These are phyloP conservation scores for Chrysocyon brachyurus DNA, from an alignment of 2,797 vertebrate species.

Conservation along the genomic window DNA sequence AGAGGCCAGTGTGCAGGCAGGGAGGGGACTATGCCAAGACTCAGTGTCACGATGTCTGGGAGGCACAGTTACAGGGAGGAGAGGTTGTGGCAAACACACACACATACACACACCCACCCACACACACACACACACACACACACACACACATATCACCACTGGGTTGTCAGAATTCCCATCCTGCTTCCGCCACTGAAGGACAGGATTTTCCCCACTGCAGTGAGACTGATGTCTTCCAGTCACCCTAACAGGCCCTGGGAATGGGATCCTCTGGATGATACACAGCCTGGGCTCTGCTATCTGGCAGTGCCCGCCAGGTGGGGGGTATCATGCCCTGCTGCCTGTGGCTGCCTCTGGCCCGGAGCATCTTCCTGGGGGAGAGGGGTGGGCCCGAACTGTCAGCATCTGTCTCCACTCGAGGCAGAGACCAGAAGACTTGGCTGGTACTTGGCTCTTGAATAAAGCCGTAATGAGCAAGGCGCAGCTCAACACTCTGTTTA, in stretches of 20 bases:
- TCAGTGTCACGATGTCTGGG: not conserved
- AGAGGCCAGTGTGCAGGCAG: conserved; percentile 20
- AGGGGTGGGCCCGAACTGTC: not conserved
- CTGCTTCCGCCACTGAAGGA: not conserved
- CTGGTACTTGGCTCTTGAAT: not conserved
- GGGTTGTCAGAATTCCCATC: not conserved
- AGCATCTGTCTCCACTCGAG: not conserved
- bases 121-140: not conserved
- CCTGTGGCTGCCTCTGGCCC: not conserved
- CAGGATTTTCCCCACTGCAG: not conserved
- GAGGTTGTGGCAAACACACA: not conserved
- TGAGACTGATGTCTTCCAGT: conserved; percentile 53
- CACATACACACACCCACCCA: not conserved
- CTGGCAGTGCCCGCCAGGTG: not conserved
- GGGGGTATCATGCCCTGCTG: accelerated
- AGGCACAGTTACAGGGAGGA: not conserved
- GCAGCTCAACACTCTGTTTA: not conserved
- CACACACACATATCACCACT: not conserved
- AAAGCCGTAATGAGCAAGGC: not conserved
- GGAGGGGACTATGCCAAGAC: not conserved
- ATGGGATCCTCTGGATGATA: not conserved
- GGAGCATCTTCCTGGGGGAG: not conserved
- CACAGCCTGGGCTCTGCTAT: not conserved
- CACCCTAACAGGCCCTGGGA: conserved; percentile 25
- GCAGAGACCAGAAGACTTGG: not conserved